Conservation (phyloP, 37 sponge, comb jelly and placozoan species). For the Beroe ovata region DNA sequence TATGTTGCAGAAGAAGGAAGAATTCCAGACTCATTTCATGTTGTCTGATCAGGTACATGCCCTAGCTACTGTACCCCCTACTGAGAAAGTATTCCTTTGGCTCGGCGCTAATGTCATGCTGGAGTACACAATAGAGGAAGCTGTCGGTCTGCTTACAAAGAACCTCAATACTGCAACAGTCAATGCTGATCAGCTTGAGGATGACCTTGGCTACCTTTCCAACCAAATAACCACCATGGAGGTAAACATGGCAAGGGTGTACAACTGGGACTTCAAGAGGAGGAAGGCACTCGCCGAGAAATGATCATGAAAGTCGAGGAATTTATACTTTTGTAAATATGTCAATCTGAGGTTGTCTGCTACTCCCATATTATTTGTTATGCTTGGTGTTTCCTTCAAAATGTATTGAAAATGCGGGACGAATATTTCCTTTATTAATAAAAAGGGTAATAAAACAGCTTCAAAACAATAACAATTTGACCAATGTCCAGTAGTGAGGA, state of each 20-base stretch:
- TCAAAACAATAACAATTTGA: too few relatives aligned
- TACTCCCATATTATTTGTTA: too few relatives aligned
- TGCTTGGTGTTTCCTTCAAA: too few relatives aligned
- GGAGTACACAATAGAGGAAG: slow-evolving; percentile 90
- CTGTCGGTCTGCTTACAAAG: slow-evolving; percentile 73
- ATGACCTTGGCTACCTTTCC: slow-evolving; percentile 80
- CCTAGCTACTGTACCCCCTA: slow-evolving; percentile 79
- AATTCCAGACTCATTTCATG: slow-evolving; percentile 75
- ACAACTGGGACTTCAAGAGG: slow-evolving; percentile 95
- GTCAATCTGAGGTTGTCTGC: neutral
- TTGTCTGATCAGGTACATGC: slow-evolving; percentile 86
- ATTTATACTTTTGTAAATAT: neutral
- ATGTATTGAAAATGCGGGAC: too few relatives aligned
- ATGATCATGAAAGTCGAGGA: neutral
- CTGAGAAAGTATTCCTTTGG: slow-evolving; percentile 84
- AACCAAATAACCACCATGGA: slow-evolving; percentile 92
- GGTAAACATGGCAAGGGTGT: slow-evolving; percentile 93
- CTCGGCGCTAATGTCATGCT: slow-evolving; percentile 97
- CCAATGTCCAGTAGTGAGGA: too few relatives aligned
- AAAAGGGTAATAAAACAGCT: too few relatives aligned
- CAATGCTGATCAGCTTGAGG: slow-evolving; percentile 72
- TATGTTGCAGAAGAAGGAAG: slow-evolving; percentile 50
- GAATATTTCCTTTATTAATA: too few relatives aligned
- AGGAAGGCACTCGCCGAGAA: slow-evolving; percentile 69
- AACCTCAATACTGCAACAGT: slow-evolving; percentile 76